These are phyloP conservation scores for Euura saliciscinereae DNA, from an alignment of 1,140 invertebrate species.

Conservation along the genomic window DNA sequence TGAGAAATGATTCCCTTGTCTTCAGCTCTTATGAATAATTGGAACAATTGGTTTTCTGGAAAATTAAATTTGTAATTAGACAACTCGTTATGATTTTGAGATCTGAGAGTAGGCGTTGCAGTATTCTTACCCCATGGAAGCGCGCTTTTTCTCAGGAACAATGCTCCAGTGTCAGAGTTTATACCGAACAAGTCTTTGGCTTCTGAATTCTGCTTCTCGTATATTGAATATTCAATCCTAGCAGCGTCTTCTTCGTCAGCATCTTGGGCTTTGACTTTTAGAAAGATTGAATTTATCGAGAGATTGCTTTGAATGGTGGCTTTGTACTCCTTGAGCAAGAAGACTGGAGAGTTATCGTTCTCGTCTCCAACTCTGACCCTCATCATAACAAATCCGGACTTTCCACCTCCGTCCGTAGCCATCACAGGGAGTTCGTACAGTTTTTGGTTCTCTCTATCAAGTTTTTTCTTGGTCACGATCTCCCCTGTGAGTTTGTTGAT, in stretches of 20 bases:
- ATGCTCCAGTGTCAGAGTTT: constrained; percentile 71
- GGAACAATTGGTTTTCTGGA: constrained; percentile 80
- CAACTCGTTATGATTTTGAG: constrained; percentile 9
- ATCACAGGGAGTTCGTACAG: constrained; percentile 81
- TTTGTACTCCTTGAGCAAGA: constrained; percentile 81
- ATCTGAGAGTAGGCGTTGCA: neutral
- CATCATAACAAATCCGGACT: constrained; percentile 79
- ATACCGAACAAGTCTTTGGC: constrained; percentile 70
- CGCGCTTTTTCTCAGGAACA: constrained; percentile 68
- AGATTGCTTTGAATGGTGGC: constrained; percentile 71
- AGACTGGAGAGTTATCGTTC: constrained; percentile 88
- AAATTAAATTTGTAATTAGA: constrained; percentile 29
- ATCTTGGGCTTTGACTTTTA: constrained; percentile 75
- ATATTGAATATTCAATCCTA: constrained; percentile 74
- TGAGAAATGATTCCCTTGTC: constrained; percentile 76
- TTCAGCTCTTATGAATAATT: constrained; percentile 87
- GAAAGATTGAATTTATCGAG: constrained; percentile 67
- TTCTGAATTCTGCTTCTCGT: constrained; percentile 67
- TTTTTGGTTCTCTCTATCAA: constrained; percentile 80
- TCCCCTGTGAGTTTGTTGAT: constrained; percentile 81
- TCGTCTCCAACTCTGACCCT: constrained; percentile 80
- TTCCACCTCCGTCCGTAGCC: constrained; percentile 86
- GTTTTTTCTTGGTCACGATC: constrained; percentile 73
- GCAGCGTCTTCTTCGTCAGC: constrained; percentile 72
- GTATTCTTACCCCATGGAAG: constrained; percentile 61